Percentiles rank a stretch among this genome's conserved stretches.
phyloP scores from a whole-genome alignment of 2,888 invertebrate genomes.

The Poecilobothrus nobilitatus region DNA sequence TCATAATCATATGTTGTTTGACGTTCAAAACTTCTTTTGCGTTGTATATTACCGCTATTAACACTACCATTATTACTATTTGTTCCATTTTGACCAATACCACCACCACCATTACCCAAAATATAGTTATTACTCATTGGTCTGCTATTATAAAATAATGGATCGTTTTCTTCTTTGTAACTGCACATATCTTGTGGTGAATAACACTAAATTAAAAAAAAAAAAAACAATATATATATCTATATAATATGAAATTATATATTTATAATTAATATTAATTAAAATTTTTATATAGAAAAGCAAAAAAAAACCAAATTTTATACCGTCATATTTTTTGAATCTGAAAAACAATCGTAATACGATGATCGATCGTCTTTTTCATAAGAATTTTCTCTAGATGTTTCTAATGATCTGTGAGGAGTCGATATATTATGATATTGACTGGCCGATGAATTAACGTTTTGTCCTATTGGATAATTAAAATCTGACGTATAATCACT shows the following conservation, averaged over 20 bases:
- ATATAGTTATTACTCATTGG: conserved; percentile 47
- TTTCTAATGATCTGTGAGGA: conserved; percentile 59
- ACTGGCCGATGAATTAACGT: conserved; percentile 85
- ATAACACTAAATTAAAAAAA: conserved; percentile 31
- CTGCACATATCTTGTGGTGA: conserved; percentile 33
- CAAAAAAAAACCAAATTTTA: conserved; percentile 8
- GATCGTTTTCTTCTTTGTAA: conserved; percentile 50
- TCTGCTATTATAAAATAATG: conserved; percentile 71
- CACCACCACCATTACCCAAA: conserved; percentile 24
- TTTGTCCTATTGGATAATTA: conserved; percentile 80
- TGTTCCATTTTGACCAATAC: conserved; percentile 25
- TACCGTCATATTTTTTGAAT: conserved; percentile 26
- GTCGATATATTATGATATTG: conserved; percentile 49
- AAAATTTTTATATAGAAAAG: too few relatives aligned
- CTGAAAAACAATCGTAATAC: conserved; percentile 23
- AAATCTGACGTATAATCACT: conserved; percentile 95
- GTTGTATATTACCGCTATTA: conserved; percentile 22
- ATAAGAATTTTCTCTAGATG: conserved; percentile 73
- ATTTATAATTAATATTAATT: too few relatives aligned
- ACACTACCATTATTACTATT: conserved; percentile 12
- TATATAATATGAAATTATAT: background rate
- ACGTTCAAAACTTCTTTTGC: conserved; percentile 70
- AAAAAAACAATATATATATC: background rate
- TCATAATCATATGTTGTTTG: conserved; percentile 67
- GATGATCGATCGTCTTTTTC: conserved; percentile 58